Conservation (phyloP, 2,113 vertebrate species). For the Vanacampus margaritifer region DNA sequence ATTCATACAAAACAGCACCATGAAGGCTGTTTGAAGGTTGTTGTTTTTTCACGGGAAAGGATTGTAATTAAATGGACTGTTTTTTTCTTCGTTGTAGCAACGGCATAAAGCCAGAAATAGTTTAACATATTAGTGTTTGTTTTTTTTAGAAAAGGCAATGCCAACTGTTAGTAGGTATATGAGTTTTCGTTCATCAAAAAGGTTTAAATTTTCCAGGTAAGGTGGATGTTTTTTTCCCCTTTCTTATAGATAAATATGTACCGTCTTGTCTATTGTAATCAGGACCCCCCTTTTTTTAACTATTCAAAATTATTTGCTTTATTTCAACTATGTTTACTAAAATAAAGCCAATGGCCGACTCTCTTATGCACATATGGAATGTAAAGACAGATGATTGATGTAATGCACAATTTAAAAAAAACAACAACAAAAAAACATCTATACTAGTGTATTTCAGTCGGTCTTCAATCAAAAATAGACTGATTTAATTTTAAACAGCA, state of each 20-base stretch:
- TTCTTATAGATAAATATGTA: background rate
- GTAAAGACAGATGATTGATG: background rate
- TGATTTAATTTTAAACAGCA: background rate
- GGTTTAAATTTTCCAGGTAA: conserved; percentile 62
- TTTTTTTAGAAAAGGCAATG: conserved; percentile 39
- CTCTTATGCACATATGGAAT: background rate
- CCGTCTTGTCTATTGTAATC: background rate
- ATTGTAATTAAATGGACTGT: background rate
- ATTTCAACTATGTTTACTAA: background rate
- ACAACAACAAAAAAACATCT: background rate
- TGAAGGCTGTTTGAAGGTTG: background rate
- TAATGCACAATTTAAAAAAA: conserved; percentile 2
- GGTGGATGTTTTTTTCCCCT: background rate
- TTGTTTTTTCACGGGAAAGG: background rate
- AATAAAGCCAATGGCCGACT: background rate
- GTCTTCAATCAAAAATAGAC: no score
- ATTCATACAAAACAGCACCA: conserved; percentile 18
- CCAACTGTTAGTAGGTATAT: conserved; percentile 67
- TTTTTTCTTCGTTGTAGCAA: background rate
- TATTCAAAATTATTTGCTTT: background rate
- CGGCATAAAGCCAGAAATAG: conserved; percentile 19
- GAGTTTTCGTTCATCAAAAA: conserved; percentile 68
- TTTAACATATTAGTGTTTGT: background rate
- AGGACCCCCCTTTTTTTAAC: background rate
- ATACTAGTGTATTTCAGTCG: background rate